Evolutionary conservation across 2,888 invertebrate genomes (phyloP).

Genomic region (Caenorhabditis japonica): DNA sequence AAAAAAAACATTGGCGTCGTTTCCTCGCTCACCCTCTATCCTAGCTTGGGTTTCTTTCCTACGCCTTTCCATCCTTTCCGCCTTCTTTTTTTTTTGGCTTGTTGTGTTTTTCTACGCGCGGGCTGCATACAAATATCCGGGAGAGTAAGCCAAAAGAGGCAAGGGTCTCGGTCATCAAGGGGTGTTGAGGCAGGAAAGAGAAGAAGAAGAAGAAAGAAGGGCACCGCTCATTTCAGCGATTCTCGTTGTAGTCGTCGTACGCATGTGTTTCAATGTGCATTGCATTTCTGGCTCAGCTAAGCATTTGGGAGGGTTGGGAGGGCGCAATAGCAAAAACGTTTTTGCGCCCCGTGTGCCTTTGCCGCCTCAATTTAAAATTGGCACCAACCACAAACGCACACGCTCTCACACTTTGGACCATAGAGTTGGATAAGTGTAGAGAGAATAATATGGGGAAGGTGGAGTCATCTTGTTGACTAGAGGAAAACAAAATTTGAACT

Average conservation of each 20-base stretch:
- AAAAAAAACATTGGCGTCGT: slow-evolving; percentile 30
- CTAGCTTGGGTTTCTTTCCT: too few species aligned
- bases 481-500: too few species aligned
- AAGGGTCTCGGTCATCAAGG: not conserved
- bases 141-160: slow-evolving; percentile 2
- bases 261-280: slow-evolving; percentile 46
- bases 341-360: not conserved
- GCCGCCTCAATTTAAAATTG: slow-evolving; percentile 18
- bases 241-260: slow-evolving; percentile 4
- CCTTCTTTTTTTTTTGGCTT: too few species aligned
- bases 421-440: too few species aligned
- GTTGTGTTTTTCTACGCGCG: too few species aligned
- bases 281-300: slow-evolving; percentile 25
- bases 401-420: not conserved
- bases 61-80: too few species aligned
- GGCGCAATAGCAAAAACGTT: not conserved
- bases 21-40: not conserved
- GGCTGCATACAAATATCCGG: slow-evolving; percentile 44
- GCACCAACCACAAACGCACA: slow-evolving; percentile 16
- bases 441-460: too few species aligned
- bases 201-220: not conserved
- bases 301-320: not conserved
- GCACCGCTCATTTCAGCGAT: slow-evolving; percentile 33
- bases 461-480: too few species aligned
- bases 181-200: not conserved